These are phyloP conservation scores for Enteromius fasciolatus DNA, from an alignment of 2,797 vertebrate species.

Conservation along the genomic window DNA sequence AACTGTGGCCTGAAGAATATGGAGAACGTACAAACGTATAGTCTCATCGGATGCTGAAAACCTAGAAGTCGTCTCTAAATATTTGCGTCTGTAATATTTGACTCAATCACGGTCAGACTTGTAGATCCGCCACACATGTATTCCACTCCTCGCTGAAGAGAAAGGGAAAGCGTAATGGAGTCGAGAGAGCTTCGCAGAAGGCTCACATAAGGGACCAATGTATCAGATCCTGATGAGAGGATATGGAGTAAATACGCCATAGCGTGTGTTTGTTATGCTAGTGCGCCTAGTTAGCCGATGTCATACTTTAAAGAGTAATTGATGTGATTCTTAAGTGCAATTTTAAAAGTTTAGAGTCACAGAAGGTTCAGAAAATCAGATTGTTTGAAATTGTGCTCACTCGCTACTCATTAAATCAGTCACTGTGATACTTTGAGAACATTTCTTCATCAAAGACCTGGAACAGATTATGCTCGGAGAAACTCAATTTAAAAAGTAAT, in stretches of 20 bases:
- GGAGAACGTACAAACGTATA: slow-evolving; percentile 34
- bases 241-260: slow-evolving; percentile 71
- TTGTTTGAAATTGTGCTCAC: slow-evolving; percentile 81
- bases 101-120: slow-evolving; percentile 79
- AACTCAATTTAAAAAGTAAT: slow-evolving; percentile 79
- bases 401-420: slow-evolving; percentile 77
- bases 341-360: slow-evolving; percentile 80
- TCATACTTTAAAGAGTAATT: slow-evolving; percentile 79
- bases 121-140: slow-evolving; percentile 76
- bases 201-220: slow-evolving; percentile 74
- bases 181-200: slow-evolving; percentile 71
- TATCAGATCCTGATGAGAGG: slow-evolving; percentile 67
- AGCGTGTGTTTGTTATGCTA: slow-evolving; percentile 62
- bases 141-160: slow-evolving; percentile 65
- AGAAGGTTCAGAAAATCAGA: slow-evolving; percentile 77
- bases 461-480: slow-evolving; percentile 79
- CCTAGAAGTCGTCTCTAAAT: slow-evolving; percentile 74
- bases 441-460: slow-evolving; percentile 79
- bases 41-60: slow-evolving; percentile 70
- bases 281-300: slow-evolving; percentile 71
- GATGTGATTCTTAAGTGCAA: slow-evolving; percentile 79
- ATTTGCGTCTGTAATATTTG: slow-evolving; percentile 78
- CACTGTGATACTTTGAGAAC: slow-evolving; percentile 73
- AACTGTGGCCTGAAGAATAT: slow-evolving; percentile 63
- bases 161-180: slow-evolving; percentile 70